phyloP scores from a whole-genome alignment of 2,888 invertebrate genomes.

The Schizaphis graminum region DNA sequence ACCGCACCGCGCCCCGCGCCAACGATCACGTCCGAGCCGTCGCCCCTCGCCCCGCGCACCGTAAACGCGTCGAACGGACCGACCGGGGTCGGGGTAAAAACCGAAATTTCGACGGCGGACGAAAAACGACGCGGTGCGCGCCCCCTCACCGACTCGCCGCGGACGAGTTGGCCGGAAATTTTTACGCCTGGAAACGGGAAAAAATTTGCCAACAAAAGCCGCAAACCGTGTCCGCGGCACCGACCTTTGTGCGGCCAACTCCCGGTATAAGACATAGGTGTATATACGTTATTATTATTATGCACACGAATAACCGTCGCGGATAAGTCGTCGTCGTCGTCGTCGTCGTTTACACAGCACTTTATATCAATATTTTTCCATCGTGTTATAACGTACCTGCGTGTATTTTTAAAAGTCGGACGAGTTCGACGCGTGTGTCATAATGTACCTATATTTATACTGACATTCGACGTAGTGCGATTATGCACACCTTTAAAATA shows the following conservation, averaged over 20 bases:
- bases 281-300: neutral
- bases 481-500: neutral
- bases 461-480: no score
- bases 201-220: neutral
- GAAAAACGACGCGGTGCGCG: neutral
- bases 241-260: neutral
- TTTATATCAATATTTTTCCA: neutral
- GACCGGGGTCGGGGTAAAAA: neutral
- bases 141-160: neutral
- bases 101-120: constrained; percentile 12
- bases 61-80: neutral
- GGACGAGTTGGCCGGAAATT: neutral
- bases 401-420: no score
- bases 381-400: no score
- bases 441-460: neutral
- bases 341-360: neutral
- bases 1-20: neutral
- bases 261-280: neutral
- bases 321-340: neutral
- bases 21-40: neutral
- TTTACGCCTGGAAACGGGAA: neutral
- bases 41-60: neutral
- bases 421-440: no score
- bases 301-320: neutral
- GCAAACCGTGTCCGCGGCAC: neutral